Conservation (phyloP, 1,140 invertebrate species). For the Eulimnadia texana region DNA sequence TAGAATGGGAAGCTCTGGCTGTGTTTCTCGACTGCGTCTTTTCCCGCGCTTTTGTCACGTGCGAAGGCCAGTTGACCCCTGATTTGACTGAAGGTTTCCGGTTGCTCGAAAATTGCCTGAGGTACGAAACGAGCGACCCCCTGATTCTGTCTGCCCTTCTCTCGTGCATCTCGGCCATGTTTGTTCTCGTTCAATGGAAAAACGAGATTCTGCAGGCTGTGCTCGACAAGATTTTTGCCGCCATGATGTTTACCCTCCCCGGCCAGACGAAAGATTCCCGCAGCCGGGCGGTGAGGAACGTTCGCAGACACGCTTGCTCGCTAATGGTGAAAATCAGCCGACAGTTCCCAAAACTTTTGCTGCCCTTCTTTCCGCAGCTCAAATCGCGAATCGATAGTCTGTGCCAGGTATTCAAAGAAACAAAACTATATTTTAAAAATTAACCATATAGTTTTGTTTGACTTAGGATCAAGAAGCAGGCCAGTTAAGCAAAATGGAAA, state of each 20-base stretch:
- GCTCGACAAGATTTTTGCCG: constrained; percentile 71
- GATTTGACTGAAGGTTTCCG: constrained; percentile 41
- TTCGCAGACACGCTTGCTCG: constrained; percentile 72
- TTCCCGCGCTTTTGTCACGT: constrained; percentile 48
- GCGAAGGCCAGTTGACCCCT: constrained; percentile 43
- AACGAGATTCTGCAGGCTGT: constrained; percentile 52
- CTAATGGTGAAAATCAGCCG: constrained; percentile 76
- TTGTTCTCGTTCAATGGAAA: constrained; percentile 70
- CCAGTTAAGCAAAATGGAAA: constrained; percentile 67
- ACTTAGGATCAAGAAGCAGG: constrained; percentile 32
- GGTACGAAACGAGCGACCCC: constrained; percentile 54
- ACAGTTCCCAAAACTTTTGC: constrained; percentile 62
- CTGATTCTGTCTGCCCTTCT: constrained; percentile 62
- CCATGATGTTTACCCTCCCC: constrained; percentile 52
- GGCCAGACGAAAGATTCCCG: constrained; percentile 44
- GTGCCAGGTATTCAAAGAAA: constrained; percentile 28
- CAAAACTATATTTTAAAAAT: no score
- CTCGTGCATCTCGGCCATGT: constrained; percentile 76
- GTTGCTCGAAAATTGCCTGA: constrained; percentile 58
- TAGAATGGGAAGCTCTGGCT: constrained; percentile 67
- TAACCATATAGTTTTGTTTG: no score
- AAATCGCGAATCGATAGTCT: constrained; percentile 53
- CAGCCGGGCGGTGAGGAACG: constrained; percentile 61
- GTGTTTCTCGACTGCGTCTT: constrained; percentile 58
- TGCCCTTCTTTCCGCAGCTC: constrained; percentile 76